Percentiles rank a stretch among this genome's conserved stretches.
These are phyloP conservation scores for Lutraria rhynchaena DNA, from an alignment of 1,140 invertebrate genomes.

Conservation along the genomic window DNA sequence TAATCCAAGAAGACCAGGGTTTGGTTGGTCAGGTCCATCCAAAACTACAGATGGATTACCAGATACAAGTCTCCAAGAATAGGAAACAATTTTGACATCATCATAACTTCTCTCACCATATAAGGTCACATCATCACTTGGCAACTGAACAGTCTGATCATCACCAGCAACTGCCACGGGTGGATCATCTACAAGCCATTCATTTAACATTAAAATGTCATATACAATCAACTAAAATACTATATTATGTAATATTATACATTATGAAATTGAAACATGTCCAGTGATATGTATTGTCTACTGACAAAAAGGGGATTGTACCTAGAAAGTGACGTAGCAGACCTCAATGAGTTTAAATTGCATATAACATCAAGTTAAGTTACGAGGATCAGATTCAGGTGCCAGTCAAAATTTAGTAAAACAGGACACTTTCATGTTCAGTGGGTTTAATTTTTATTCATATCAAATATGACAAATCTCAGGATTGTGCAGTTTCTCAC, in stretches of 20 bases:
- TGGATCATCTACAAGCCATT: conserved; percentile 23
- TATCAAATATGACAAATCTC: too few species aligned
- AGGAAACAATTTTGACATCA: conserved; percentile 35
- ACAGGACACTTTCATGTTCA: too few species aligned
- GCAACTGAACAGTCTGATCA: conserved; percentile 22
- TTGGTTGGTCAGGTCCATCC: not conserved
- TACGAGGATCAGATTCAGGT: too few species aligned
- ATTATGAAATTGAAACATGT: too few species aligned
- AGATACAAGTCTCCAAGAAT: conserved; percentile 15
- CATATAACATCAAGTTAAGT: too few species aligned
- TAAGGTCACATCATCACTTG: not conserved
- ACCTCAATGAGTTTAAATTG: too few species aligned
- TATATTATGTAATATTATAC: too few species aligned
- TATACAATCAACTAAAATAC: too few species aligned
- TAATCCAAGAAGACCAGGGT: not conserved
- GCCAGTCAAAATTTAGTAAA: too few species aligned
- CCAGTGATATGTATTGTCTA: not conserved
- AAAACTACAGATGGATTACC: not conserved
- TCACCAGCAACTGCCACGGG: conserved; percentile 30
- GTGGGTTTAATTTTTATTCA: too few species aligned
- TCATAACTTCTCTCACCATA: conserved; percentile 29
- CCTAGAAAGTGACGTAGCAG: not conserved
- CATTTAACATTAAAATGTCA: too few species aligned
- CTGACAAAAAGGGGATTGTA: not conserved
- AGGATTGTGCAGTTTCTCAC: too few species aligned